Evolutionary conservation across 2,888 invertebrate species (phyloP).

Genomic region (Scaptomyza polygonia): DNA sequence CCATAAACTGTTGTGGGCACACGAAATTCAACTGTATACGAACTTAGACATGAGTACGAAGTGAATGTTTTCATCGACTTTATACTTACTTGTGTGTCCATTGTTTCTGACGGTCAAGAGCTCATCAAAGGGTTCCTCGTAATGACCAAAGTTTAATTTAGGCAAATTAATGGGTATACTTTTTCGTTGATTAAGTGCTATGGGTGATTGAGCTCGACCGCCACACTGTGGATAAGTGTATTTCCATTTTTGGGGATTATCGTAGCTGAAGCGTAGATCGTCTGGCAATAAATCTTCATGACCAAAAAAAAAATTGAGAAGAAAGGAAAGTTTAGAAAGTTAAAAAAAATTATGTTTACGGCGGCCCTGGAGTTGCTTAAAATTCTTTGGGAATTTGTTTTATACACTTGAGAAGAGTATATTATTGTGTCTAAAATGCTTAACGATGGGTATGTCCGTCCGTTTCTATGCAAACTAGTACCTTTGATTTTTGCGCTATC

Average conservation of each 20-base stretch:
- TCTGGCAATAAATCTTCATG: conserved; percentile 48
- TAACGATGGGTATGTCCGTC: too few species aligned
- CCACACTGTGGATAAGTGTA: conserved; percentile 87
- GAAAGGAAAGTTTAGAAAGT: too few species aligned
- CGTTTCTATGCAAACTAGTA: too few species aligned
- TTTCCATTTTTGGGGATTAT: conserved; percentile 85
- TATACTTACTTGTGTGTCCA: conserved; percentile 86
- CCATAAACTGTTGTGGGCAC: conserved; percentile 69
- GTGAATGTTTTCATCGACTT: background rate
- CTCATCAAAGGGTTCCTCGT: conserved; percentile 87
- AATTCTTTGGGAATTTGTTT: too few species aligned
- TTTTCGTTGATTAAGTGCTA: conserved; percentile 67
- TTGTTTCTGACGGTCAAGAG: conserved; percentile 87
- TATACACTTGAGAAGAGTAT: too few species aligned
- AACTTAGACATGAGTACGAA: background rate
- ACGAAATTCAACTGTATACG: conserved; percentile 68
- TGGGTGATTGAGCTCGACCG: conserved; percentile 88
- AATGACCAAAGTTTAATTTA: conserved; percentile 88
- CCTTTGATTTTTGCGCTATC: too few species aligned
- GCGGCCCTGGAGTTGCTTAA: too few species aligned
- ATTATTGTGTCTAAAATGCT: too few species aligned
- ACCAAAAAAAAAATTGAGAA: too few species aligned
- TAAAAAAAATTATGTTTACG: too few species aligned
- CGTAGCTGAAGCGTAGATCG: conserved; percentile 66
- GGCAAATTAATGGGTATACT: conserved; percentile 76